phyloP scores from a whole-genome alignment of 92 coral and sea anemone species.

The Muricea muricata region DNA sequence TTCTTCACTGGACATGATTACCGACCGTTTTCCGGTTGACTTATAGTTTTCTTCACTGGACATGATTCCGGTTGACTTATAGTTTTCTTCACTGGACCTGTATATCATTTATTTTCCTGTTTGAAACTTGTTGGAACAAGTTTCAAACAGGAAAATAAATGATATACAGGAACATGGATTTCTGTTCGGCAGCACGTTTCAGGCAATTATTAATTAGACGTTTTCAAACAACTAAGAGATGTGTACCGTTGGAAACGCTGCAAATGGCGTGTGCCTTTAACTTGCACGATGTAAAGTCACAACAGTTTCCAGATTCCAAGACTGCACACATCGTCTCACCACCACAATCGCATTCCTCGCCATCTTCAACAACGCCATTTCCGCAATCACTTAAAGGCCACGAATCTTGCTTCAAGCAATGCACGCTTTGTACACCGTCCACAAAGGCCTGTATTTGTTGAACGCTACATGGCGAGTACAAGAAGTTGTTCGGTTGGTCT shows the following conservation, averaged over 20 bases:
- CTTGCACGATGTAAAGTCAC: constrained; percentile 68
- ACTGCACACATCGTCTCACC: constrained; percentile 59
- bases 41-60: too few relatives aligned
- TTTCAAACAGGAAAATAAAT: too few relatives aligned
- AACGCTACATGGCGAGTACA: constrained; percentile 79
- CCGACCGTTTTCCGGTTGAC: too few relatives aligned
- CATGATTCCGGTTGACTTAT: too few relatives aligned
- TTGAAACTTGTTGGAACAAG: too few relatives aligned
- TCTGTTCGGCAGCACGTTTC: too few relatives aligned
- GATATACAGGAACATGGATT: too few relatives aligned
- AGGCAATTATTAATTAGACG: too few relatives aligned
- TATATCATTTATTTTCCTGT: too few relatives aligned
- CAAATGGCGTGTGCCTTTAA: constrained; percentile 42
- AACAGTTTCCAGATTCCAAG: constrained; percentile 63
- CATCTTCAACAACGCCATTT: constrained; percentile 72
- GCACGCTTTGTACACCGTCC: constrained; percentile 60
- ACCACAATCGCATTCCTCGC: constrained; percentile 87
- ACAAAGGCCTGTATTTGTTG: constrained; percentile 53
- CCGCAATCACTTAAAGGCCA: constrained; percentile 81
- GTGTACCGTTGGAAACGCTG: constrained; percentile 83
- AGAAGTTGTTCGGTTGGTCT: constrained; percentile 73
- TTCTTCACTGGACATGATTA: too few relatives aligned
- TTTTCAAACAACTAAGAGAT: not conserved
- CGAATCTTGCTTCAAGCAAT: not conserved
- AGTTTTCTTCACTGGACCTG: too few relatives aligned